These are phyloP conservation scores for Gallirallus australis DNA, from an alignment of 2,797 vertebrate genomes.

Conservation along the genomic window DNA sequence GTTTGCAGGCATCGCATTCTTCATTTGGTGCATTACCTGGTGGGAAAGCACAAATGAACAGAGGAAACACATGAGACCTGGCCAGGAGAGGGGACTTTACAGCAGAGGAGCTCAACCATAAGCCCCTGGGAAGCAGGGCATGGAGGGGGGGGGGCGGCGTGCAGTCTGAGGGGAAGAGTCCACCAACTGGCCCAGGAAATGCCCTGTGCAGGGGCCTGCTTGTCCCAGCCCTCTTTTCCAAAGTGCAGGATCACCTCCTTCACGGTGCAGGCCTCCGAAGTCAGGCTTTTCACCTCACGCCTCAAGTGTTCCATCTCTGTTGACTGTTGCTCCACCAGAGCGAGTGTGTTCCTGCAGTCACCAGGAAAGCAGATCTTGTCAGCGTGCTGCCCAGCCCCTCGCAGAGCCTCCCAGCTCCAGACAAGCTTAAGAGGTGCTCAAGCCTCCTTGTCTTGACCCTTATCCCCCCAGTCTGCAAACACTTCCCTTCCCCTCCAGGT, in stretches of 20 bases:
- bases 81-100: neutral
- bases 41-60: neutral
- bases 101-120: neutral
- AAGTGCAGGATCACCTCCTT: neutral
- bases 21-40: neutral
- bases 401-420: no score
- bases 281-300: neutral
- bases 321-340: neutral
- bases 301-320: neutral
- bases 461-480: neutral
- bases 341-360: accelerated
- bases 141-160: no score
- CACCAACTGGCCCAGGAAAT: neutral
- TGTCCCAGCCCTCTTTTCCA: neutral
- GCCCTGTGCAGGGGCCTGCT: neutral
- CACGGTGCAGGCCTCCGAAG: accelerated
- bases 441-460: no score
- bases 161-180: neutral
- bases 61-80: neutral
- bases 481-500: neutral
- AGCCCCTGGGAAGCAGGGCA: neutral
- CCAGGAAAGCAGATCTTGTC: neutral
- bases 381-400: neutral
- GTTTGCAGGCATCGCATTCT: neutral
- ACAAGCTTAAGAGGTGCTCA: neutral